Evolutionary conservation across 2,888 invertebrate species (phyloP), one percentile per base, ranked within the genome.

Genomic region (Folsomia manolachei): DNA sequence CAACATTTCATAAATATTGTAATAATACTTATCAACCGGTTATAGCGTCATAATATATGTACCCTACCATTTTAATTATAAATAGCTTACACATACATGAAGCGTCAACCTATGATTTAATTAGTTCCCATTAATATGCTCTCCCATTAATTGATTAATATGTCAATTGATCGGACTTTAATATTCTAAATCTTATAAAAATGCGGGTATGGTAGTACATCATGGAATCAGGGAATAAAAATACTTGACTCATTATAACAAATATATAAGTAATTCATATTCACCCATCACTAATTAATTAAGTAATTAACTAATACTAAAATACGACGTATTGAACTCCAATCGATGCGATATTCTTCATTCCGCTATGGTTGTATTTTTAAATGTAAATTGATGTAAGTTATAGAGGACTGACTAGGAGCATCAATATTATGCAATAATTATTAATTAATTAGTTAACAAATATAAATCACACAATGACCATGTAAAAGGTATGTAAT

Each of bases 1-100:
- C 66, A 66, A 66, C 52, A 21, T 39, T 66, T 39, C 39, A 14
- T 39, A 39, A 66, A 52, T 60, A 60, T 21, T 66, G 51, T 66
- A 66, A 24, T 66, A 66, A 66, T 66, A 66, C 66, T 66, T 66
- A 66, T 66, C 66, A 66, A 66, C 66, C 66, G 24, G 66, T 66
- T 60, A n/a, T n/a, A 39, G 39, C 39, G 39, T 39, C 39, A 14
- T 39, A 9, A 39, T 39, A 39, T n/a, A n/a, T n/a, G n/a, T n/a
- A n/a, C n/a, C n/a, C n/a, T n/a, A n/a, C n/a, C n/a, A n/a, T n/a
- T n/a, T 14, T 39, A 39, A 39, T 39, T 9, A 9, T 39, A 39
- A 39, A 39, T 39, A 9, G 14, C 39, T 9, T 39, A 60, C 23
- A 23, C 4, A 60, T 60, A 21, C 23, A 60, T 24, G 65, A 60